A percentile compares a stretch with the other conserved stretches of the same genome.
Evolutionary conservation across 1,140 invertebrate genomes (phyloP).

Genomic region (Heterodera carotae): DNA sequence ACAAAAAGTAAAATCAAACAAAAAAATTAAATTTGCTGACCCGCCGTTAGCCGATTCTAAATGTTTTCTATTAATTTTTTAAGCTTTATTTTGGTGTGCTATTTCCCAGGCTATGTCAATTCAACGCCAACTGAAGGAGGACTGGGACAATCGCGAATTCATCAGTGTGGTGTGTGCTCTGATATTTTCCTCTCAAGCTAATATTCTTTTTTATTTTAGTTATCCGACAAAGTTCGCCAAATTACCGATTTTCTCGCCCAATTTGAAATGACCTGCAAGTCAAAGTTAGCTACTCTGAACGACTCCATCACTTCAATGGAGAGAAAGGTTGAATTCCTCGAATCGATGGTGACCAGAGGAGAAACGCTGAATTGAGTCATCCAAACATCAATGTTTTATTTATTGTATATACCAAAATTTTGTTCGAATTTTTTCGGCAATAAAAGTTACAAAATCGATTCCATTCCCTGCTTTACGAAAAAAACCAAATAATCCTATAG

Average conservation of each 20-base stretch:
- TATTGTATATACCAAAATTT: too few relatives aligned
- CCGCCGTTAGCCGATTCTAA: too few relatives aligned
- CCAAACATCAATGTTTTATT: too few relatives aligned
- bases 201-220: not conserved
- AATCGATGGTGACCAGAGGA: conserved; percentile 35
- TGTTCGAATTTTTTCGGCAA: too few relatives aligned
- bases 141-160: conserved; percentile 52
- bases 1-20: too few relatives aligned
- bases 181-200: not conserved
- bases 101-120: too few relatives aligned
- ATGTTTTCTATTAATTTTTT: too few relatives aligned
- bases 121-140: conserved; percentile 50
- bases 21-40: too few relatives aligned
- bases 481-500: too few relatives aligned
- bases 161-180: conserved; percentile 30
- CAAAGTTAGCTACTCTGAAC: conserved; percentile 36
- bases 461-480: too few relatives aligned
- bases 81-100: too few relatives aligned
- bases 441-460: too few relatives aligned
- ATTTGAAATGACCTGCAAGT: conserved; percentile 42
- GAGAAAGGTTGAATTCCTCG: conserved; percentile 46
- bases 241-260: conserved; percentile 42
- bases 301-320: conserved; percentile 41
- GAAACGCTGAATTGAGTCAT: conserved; percentile 29
- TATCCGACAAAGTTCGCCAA: conserved; percentile 47